Evolutionary conservation across 2,888 invertebrate species (phyloP).

Genomic region (Iselma pallidipennis): DNA sequence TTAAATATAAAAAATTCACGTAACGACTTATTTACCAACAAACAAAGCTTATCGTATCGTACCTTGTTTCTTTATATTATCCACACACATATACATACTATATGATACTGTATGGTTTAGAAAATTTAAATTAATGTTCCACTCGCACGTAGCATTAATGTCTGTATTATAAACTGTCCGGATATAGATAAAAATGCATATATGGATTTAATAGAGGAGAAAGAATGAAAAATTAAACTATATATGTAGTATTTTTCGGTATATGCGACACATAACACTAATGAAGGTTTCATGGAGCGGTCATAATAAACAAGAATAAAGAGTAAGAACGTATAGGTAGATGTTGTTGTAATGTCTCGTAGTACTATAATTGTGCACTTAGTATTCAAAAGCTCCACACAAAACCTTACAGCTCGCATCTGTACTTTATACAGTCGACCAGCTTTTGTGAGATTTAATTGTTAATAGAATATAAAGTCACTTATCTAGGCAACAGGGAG

Average conservation of each 20-base stretch:
- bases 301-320: slow-evolving; percentile 9
- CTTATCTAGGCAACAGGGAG: slow-evolving; percentile 25
- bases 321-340: neutral
- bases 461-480: slow-evolving; percentile 38
- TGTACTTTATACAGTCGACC: slow-evolving; percentile 28
- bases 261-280: no score
- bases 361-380: slow-evolving; percentile 32
- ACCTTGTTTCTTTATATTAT: slow-evolving; percentile 5
- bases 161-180: slow-evolving; percentile 4
- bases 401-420: slow-evolving; percentile 30
- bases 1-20: slow-evolving; percentile 13
- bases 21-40: slow-evolving; percentile 17
- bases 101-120: neutral
- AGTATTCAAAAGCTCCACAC: slow-evolving; percentile 36
- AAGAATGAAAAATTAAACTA: neutral
- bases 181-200: slow-evolving; percentile 12
- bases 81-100: neutral
- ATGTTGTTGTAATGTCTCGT: slow-evolving; percentile 17
- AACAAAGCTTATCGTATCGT: slow-evolving; percentile 10
- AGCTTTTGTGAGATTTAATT: slow-evolving; percentile 31
- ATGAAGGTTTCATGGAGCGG: neutral
- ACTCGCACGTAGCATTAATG: slow-evolving; percentile 6
- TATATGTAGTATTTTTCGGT: neutral
- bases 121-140: slow-evolving; percentile 17
- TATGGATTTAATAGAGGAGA: neutral